Conservation (phyloP, 92 coral and sea anemone genomes). For the Desmophyllum pertusum region DNA sequence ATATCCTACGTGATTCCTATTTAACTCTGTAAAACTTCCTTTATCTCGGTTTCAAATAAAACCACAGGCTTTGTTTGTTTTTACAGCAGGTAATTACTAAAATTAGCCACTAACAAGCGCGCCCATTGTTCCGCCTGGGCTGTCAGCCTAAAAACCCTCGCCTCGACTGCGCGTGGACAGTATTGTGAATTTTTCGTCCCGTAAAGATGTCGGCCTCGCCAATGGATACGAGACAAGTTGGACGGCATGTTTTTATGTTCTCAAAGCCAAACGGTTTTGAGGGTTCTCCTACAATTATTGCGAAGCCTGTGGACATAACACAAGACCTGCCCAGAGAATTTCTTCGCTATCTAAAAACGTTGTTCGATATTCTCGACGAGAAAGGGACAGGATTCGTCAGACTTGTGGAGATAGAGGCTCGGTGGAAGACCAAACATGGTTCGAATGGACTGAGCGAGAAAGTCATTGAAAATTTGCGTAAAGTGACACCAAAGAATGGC, state of each 20-base stretch:
- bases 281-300: slow-evolving; percentile 43
- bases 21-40: slow-evolving; percentile 31
- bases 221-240: slow-evolving; percentile 67
- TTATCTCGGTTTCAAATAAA: slow-evolving; percentile 21
- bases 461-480: slow-evolving; percentile 77
- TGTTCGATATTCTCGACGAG: slow-evolving; percentile 92
- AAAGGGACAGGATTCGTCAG: slow-evolving; percentile 75
- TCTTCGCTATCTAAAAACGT: slow-evolving; percentile 78
- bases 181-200: slow-evolving; percentile 39
- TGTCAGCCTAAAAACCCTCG: slow-evolving; percentile 31
- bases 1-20: slow-evolving; percentile 25
- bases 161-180: slow-evolving; percentile 55
- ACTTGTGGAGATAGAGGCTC: slow-evolving; percentile 81
- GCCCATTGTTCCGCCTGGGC: slow-evolving; percentile 35
- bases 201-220: slow-evolving; percentile 40
- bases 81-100: slow-evolving; percentile 24
- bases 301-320: slow-evolving; percentile 53
- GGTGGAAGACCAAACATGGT: slow-evolving; percentile 73
- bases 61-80: slow-evolving; percentile 44
- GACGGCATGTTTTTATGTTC: slow-evolving; percentile 76
- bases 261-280: slow-evolving; percentile 49
- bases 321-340: slow-evolving; percentile 90
- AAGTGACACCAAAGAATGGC: slow-evolving; percentile 82
- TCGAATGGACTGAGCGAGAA: slow-evolving; percentile 70
- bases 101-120: slow-evolving; percentile 45